Percentiles rank a stretch among this genome's conserved stretches.
These are phyloP conservation scores for Eurosta solidaginis DNA, from an alignment of 1,140 invertebrate species.

Conservation along the genomic window DNA sequence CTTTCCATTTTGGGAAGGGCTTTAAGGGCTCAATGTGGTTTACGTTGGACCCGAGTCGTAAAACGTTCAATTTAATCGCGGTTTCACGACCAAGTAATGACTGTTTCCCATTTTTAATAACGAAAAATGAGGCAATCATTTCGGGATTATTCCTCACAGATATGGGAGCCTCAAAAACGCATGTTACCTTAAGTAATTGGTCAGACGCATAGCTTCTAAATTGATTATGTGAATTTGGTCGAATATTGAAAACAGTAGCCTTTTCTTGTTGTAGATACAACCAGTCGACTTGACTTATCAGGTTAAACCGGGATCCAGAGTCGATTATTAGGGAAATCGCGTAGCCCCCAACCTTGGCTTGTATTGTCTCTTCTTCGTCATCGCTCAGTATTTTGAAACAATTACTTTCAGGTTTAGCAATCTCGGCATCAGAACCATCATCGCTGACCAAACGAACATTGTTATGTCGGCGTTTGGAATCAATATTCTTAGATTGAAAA, in stretches of 20 bases:
- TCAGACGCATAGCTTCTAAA: conserved; percentile 36
- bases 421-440: not conserved
- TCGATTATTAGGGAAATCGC: conserved; percentile 36
- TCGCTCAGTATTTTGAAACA: not conserved
- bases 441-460: not conserved
- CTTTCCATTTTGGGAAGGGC: conserved; percentile 38
- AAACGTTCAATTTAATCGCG: conserved; percentile 36
- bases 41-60: conserved; percentile 30
- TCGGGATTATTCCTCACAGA: not conserved
- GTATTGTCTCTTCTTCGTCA: conserved; percentile 34
- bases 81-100: conserved; percentile 37
- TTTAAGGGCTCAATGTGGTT: conserved; percentile 32
- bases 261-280: conserved; percentile 29
- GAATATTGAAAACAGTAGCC: conserved; percentile 34
- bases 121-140: conserved; percentile 35
- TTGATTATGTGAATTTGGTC: conserved; percentile 32
- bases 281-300: conserved; percentile 33
- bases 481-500: not conserved
- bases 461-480: not conserved
- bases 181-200: too few species aligned
- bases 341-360: conserved; percentile 30
- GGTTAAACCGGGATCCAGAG: conserved; percentile 37
- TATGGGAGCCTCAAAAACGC: too few species aligned
- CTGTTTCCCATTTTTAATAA: conserved; percentile 39
- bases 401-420: not conserved